A percentile compares a stretch with the other conserved stretches of the same genome.
These are phyloP conservation scores for Microhierax caerulescens DNA, from an alignment of 2,797 vertebrate genomes.

Conservation along the genomic window DNA sequence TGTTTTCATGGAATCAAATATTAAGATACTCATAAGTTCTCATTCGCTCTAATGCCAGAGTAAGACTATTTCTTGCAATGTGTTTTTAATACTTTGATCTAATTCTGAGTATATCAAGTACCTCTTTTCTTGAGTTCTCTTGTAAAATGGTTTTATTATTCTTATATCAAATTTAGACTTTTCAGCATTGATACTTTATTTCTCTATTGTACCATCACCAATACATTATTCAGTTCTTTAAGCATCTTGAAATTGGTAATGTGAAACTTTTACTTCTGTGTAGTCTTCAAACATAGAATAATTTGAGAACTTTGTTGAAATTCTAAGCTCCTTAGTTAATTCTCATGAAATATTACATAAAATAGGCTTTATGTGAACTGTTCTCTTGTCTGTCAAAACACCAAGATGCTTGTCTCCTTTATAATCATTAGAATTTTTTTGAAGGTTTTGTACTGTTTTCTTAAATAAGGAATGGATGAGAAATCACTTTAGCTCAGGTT, in stretches of 20 bases:
- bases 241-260: not conserved
- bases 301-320: not conserved
- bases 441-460: not conserved
- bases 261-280: not conserved
- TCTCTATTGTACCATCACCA: not conserved
- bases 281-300: not conserved
- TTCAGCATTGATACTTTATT: not conserved
- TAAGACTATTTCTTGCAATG: not conserved
- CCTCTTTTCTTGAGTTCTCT: not conserved
- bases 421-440: not conserved
- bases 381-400: not conserved
- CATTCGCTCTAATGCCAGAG: not conserved
- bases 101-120: not conserved
- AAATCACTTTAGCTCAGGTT: not conserved
- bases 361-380: not conserved
- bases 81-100: not conserved
- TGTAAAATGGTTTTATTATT: not conserved
- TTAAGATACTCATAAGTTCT: not conserved
- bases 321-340: not conserved
- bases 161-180: not conserved
- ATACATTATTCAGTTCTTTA: not conserved
- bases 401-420: not conserved
- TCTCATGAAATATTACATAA: not conserved
- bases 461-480: not conserved
- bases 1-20: not conserved